A percentile compares a stretch with the other conserved stretches of the same genome.
Conservation (phyloP, 2,888 invertebrate species). For the Caenorhabditis wallacei region DNA sequence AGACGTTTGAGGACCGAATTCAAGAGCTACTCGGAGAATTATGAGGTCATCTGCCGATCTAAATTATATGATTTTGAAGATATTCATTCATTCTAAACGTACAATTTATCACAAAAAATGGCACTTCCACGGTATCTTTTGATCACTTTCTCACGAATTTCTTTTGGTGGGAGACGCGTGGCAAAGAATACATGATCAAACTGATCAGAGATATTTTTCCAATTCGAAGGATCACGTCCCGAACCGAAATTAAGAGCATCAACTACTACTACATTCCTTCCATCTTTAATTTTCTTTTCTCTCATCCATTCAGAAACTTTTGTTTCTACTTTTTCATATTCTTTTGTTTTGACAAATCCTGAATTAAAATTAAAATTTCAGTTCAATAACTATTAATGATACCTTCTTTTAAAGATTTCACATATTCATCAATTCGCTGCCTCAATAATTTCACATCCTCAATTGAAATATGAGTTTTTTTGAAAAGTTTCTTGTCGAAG, state of each 20-base stretch:
- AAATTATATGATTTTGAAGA: not conserved
- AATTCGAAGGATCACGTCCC: conserved; percentile 39
- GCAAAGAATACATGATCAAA: conserved; percentile 48
- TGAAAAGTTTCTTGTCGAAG: not conserved
- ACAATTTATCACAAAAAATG: conserved; percentile 55
- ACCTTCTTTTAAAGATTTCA: conserved; percentile 39
- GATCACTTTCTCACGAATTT: conserved; percentile 12
- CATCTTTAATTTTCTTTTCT: conserved; percentile 12
- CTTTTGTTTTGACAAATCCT: conserved; percentile 40
- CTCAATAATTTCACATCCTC: conserved; percentile 1
- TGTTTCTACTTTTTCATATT: conserved; percentile 1
- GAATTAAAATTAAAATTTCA: not conserved
- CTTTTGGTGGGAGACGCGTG: conserved; percentile 13
- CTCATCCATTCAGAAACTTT: conserved; percentile 36
- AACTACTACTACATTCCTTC: conserved; percentile 38
- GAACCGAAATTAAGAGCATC: conserved; percentile 58
- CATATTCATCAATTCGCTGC: conserved; percentile 36
- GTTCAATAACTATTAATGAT: not conserved
- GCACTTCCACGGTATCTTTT: conserved; percentile 46
- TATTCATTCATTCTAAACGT: not conserved
- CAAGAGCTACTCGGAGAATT: conserved; percentile 60
- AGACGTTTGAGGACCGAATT: conserved; percentile 58
- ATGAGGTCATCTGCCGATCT: conserved; percentile 71
- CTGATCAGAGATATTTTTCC: conserved; percentile 23
- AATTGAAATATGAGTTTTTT: not conserved